Conservation (phyloP, 2,113 vertebrate genomes). For the Corythoichthys haematopterus region DNA sequence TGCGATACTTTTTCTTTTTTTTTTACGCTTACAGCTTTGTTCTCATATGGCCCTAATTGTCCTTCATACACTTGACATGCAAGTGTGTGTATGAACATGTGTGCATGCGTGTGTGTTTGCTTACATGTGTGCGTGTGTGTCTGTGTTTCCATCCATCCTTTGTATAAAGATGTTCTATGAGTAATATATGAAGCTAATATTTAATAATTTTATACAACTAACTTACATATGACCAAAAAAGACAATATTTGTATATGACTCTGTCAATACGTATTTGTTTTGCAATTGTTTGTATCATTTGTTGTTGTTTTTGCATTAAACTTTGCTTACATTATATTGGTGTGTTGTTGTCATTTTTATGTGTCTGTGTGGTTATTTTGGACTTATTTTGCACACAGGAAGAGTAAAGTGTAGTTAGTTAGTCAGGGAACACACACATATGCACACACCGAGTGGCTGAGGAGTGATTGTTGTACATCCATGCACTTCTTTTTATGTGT, state of each 20-base stretch:
- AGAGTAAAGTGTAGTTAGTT: conserved; percentile 3
- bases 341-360: conserved; percentile 41
- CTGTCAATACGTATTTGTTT: conserved; percentile 55
- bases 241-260: conserved; percentile 73
- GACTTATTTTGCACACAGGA: conserved; percentile 25
- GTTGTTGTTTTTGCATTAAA: conserved; percentile 71
- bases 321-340: conserved; percentile 58
- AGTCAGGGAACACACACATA: conserved; percentile 24
- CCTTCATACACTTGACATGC: conserved; percentile 22
- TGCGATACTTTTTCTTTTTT: not conserved
- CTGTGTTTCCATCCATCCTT: conserved; percentile 19
- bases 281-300: conserved; percentile 58
- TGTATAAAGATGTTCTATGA: conserved; percentile 80
- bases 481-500: conserved; percentile 31
- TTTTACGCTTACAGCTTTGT: too few relatives aligned
- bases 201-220: conserved; percentile 84
- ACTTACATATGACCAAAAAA: conserved; percentile 74
- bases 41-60: not conserved
- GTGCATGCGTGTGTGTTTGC: not conserved
- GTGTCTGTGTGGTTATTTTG: conserved; percentile 46
- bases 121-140: conserved; percentile 34
- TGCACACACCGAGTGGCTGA: conserved; percentile 33
- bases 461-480: conserved; percentile 12
- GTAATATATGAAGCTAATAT: conserved; percentile 83
- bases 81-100: conserved; percentile 13